These are phyloP conservation scores for Cichlasoma orientale DNA, from an alignment of 2,797 vertebrate genomes.

Conservation along the genomic window DNA sequence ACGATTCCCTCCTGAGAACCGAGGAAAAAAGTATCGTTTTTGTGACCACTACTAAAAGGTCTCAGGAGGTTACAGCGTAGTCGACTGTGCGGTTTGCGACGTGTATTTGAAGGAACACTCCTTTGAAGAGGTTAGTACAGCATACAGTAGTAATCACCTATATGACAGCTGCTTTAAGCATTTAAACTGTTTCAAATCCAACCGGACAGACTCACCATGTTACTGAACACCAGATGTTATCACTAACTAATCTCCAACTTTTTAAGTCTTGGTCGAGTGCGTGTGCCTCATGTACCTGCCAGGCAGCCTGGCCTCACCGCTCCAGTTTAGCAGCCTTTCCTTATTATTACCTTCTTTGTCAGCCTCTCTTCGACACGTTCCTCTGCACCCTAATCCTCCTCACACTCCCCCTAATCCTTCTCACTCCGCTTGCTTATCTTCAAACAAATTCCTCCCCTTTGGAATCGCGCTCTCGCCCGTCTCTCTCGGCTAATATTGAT, in stretches of 20 bases:
- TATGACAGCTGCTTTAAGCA: not conserved
- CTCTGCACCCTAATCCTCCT: conserved; percentile 10
- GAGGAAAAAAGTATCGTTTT: too few relatives aligned
- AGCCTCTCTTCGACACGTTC: not conserved
- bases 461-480: not conserved
- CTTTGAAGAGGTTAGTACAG: not conserved
- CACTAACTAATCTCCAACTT: not conserved
- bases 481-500: conserved; percentile 2
- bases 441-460: conserved; percentile 3
- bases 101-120: not conserved
- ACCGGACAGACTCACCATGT: not conserved
- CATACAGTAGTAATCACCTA: not conserved
- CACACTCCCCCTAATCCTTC: conserved; percentile 20
- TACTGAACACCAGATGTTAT: not conserved
- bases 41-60: too few relatives aligned
- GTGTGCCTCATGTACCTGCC: not conserved
- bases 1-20: too few relatives aligned
- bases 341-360: not conserved
- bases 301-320: not conserved
- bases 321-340: not conserved
- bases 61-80: not conserved
- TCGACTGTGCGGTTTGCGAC: not conserved
- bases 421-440: not conserved
- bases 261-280: not conserved
- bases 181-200: not conserved